Evolutionary conservation across 2,888 invertebrate genomes (phyloP).

Genomic region (Trisateles emortualis): DNA sequence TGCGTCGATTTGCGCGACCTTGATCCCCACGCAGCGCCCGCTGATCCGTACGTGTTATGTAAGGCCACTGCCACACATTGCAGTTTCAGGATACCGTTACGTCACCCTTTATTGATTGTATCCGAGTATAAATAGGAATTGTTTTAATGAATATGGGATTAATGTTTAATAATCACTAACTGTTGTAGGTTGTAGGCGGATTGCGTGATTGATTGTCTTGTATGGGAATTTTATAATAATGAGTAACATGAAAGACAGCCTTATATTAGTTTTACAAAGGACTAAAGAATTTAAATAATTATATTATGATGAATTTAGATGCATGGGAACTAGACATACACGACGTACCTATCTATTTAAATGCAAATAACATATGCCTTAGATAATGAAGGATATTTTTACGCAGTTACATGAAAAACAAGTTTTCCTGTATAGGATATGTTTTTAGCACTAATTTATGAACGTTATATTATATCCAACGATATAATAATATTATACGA

Average conservation of each 20-base stretch:
- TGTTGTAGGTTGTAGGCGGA: slow-evolving; percentile 2
- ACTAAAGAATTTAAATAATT: slow-evolving; percentile 2
- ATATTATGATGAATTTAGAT: not conserved
- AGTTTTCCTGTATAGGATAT: too few relatives aligned
- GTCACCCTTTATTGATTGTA: slow-evolving; percentile 34
- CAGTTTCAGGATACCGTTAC: slow-evolving; percentile 46
- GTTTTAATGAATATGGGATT: slow-evolving; percentile 39
- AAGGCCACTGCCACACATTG: slow-evolving; percentile 66
- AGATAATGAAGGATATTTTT: too few relatives aligned
- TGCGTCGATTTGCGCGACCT: slow-evolving; percentile 77
- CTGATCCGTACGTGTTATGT: slow-evolving; percentile 75
- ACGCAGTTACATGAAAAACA: too few relatives aligned
- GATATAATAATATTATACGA: too few relatives aligned
- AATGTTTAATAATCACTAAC: slow-evolving; percentile 15
- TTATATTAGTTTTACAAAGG: not conserved
- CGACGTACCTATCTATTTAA: too few relatives aligned
- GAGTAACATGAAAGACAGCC: too few relatives aligned
- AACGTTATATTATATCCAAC: too few relatives aligned
- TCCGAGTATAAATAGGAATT: slow-evolving; percentile 33
- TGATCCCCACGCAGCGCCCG: slow-evolving; percentile 81
- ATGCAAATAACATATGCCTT: too few relatives aligned
- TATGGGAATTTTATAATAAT: slow-evolving; percentile 23
- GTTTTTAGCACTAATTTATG: too few relatives aligned
- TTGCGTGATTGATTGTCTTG: slow-evolving; percentile 26
- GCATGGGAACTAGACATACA: not conserved